Conservation (phyloP, 2,888 invertebrate genomes). For the Spatulosminthurus flaviceps region DNA sequence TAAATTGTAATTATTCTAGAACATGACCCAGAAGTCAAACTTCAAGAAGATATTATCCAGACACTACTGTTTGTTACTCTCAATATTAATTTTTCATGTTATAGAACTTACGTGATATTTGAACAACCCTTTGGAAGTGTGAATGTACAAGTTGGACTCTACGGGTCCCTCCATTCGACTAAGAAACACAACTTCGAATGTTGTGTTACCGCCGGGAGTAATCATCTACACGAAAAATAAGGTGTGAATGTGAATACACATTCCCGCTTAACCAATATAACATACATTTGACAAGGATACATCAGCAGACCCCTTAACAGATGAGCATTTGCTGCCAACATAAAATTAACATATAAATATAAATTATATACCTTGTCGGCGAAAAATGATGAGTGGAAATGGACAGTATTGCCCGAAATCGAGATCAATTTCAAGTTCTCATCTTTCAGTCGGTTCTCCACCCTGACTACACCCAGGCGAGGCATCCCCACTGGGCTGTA, state of each 20-base stretch:
- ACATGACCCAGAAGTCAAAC: no score
- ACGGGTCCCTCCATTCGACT: constrained; percentile 89
- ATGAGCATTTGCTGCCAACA: no score
- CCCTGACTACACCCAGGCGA: constrained; percentile 83
- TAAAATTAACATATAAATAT: background rate
- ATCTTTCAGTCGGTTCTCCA: constrained; percentile 87
- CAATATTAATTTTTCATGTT: no score
- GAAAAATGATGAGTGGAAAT: constrained; percentile 98
- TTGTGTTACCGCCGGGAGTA: constrained; percentile 87
- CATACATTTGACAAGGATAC: no score
- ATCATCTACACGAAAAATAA: constrained; percentile 74
- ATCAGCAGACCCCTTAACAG: no score
- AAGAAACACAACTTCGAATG: constrained; percentile 92
- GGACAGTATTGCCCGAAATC: constrained; percentile 91
- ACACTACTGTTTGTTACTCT: no score
- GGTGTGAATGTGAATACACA: background rate
- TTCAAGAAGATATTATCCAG: no score
- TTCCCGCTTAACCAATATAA: no score
- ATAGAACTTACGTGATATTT: constrained; percentile 77
- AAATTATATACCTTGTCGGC: constrained; percentile 83
- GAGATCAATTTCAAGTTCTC: constrained; percentile 90
- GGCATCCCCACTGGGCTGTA: constrained; percentile 86
- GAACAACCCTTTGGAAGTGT: constrained; percentile 91
- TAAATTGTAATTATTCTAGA: no score
- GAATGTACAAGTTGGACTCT: constrained; percentile 88